Evolutionary conservation across 2,113 vertebrate genomes (phyloP).

Genomic region (Corythornis vintsioides): DNA sequence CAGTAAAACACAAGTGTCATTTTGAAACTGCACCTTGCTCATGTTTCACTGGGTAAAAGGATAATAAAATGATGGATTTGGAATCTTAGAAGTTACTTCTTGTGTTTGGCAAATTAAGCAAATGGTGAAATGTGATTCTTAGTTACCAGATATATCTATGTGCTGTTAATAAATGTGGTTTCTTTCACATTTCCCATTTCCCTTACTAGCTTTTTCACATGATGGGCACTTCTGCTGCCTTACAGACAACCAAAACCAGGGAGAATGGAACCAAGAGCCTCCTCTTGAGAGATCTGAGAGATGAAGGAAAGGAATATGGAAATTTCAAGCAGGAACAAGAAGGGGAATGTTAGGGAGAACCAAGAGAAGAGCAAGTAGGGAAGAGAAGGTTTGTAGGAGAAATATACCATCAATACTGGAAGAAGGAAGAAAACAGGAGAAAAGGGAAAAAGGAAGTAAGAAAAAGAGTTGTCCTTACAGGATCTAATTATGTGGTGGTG

Average conservation of each 20-base stretch:
- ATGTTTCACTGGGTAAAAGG: neutral
- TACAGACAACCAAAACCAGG: neutral
- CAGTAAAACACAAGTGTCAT: neutral
- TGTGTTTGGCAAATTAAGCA: neutral
- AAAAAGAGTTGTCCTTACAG: neutral
- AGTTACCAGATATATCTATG: neutral
- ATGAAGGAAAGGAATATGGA: neutral
- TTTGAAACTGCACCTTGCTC: neutral
- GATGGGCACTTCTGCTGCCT: neutral
- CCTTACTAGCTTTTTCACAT: constrained; percentile 4
- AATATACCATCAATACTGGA: neutral
- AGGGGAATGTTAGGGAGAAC: neutral
- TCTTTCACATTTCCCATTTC: constrained; percentile 4
- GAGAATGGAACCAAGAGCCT: neutral
- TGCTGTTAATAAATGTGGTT: neutral
- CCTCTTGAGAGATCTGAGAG: neutral
- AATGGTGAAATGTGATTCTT: neutral
- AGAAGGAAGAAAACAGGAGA: constrained; percentile 6
- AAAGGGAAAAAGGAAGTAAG: neutral
- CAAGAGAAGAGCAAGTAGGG: neutral
- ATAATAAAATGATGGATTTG: neutral
- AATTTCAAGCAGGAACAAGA: neutral
- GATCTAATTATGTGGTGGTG: neutral
- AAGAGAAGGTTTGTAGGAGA: neutral
- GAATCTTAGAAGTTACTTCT: neutral